phyloP scores from a whole-genome alignment of 1,140 invertebrate species.

The Pseudomyrmex gracilis region DNA sequence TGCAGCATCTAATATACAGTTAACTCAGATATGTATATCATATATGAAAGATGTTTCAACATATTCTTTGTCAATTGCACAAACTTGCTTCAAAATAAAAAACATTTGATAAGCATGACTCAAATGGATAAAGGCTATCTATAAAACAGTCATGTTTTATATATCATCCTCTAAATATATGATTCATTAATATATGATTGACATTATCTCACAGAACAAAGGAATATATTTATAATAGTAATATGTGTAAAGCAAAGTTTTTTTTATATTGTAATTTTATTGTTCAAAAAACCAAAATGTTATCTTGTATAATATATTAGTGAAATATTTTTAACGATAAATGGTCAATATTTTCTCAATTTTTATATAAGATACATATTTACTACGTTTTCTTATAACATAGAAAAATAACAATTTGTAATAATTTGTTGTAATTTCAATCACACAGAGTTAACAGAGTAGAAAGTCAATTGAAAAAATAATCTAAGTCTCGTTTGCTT shows the following conservation, averaged over 20 bases:
- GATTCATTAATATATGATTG: not conserved
- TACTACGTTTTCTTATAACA: too few relatives aligned
- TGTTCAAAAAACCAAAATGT: too few relatives aligned
- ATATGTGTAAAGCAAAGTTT: not conserved
- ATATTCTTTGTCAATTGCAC: not conserved
- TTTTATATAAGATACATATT: too few relatives aligned
- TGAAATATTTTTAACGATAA: too few relatives aligned
- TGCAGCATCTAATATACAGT: not conserved
- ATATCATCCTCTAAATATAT: not conserved
- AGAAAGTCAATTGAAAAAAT: too few relatives aligned
- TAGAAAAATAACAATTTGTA: too few relatives aligned
- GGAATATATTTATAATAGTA: not conserved
- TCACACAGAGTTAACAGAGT: too few relatives aligned
- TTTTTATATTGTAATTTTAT: too few relatives aligned
- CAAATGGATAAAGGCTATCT: not conserved
- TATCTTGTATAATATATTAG: too few relatives aligned
- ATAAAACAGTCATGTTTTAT: not conserved
- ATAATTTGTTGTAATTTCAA: too few relatives aligned
- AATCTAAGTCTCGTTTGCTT: too few relatives aligned
- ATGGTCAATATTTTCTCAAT: too few relatives aligned
- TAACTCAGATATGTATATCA: not conserved
- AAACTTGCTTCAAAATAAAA: not conserved
- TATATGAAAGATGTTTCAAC: slow-evolving; percentile 13
- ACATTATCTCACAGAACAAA: not conserved
- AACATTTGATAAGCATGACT: not conserved